phyloP scores from a whole-genome alignment of 2,113 vertebrate genomes.

The Thamnophis sirtalis region DNA sequence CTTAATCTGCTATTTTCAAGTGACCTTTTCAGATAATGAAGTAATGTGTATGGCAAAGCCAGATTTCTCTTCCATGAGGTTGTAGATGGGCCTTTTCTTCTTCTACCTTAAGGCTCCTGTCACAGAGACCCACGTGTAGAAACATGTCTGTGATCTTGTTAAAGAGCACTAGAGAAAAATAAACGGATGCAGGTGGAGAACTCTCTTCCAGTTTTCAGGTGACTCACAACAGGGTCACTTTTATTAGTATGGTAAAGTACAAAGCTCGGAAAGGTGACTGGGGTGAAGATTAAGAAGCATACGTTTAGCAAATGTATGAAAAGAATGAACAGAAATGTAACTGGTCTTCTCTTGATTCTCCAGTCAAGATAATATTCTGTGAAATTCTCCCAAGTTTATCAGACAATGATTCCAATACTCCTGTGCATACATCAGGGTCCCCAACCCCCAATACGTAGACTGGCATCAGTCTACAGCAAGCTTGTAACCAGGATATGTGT shows the following conservation, averaged over 20 bases:
- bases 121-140: constrained; percentile 2
- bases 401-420: neutral
- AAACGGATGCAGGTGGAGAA: neutral
- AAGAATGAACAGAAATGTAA: neutral
- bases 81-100: neutral
- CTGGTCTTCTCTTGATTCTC: neutral
- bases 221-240: constrained; percentile 3
- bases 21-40: neutral
- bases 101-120: neutral
- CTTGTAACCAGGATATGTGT: accelerated
- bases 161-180: neutral
- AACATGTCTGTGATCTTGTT: neutral
- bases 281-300: neutral
- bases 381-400: neutral
- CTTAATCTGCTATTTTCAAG: neutral
- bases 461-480: accelerated
- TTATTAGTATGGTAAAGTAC: constrained; percentile 1
- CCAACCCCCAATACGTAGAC: neutral
- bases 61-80: neutral
- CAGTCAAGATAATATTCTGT: neutral
- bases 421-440: neutral
- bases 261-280: neutral
- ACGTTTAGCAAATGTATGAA: neutral
- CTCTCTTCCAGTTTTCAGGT: neutral
- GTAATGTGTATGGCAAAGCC: neutral